These are phyloP conservation scores for Ceratosolen solmsi DNA, from an alignment of 1,140 invertebrate species.

Conservation along the genomic window DNA sequence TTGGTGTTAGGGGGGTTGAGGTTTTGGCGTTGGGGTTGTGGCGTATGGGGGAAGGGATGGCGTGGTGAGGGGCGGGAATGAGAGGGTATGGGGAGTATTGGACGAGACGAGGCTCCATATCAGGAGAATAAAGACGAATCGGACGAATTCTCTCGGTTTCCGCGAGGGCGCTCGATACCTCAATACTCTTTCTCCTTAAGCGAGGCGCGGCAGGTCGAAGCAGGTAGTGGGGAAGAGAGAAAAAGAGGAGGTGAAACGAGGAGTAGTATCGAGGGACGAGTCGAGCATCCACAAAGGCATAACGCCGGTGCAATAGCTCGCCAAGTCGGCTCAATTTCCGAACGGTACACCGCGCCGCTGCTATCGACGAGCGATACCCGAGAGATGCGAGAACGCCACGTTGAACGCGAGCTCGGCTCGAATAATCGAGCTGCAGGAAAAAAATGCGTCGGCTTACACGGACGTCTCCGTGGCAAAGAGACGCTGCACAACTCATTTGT, in stretches of 20 bases:
- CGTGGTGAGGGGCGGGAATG: too few species aligned
- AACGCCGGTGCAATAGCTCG: conserved; percentile 31
- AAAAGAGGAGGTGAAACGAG: background rate
- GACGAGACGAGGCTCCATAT: too few species aligned
- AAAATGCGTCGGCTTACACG: background rate
- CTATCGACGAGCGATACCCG: background rate
- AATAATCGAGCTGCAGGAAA: conserved; percentile 22
- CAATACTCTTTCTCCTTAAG: background rate
- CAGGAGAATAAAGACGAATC: conserved; percentile 8
- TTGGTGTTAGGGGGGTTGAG: too few species aligned
- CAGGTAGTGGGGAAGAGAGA: background rate
- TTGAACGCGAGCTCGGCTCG: background rate
- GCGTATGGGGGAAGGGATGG: too few species aligned
- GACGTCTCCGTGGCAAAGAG: background rate
- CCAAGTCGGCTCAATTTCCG: conserved; percentile 31
- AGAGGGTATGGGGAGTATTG: background rate
- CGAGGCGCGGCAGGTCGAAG: too few species aligned
- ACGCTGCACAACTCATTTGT: conserved; percentile 17
- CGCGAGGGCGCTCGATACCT: conserved; percentile 21
- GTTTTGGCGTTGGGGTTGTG: too few species aligned
- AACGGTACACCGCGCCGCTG: conserved; percentile 13
- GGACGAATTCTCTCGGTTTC: conserved; percentile 14
- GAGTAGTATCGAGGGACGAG: background rate
- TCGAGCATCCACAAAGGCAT: conserved; percentile 20
- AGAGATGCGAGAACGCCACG: conserved; percentile 28